Evolutionary conservation across 2,888 invertebrate genomes (phyloP), one percentile per base, ranked within the genome.

Genomic region (Ypsolopha sequella): DNA sequence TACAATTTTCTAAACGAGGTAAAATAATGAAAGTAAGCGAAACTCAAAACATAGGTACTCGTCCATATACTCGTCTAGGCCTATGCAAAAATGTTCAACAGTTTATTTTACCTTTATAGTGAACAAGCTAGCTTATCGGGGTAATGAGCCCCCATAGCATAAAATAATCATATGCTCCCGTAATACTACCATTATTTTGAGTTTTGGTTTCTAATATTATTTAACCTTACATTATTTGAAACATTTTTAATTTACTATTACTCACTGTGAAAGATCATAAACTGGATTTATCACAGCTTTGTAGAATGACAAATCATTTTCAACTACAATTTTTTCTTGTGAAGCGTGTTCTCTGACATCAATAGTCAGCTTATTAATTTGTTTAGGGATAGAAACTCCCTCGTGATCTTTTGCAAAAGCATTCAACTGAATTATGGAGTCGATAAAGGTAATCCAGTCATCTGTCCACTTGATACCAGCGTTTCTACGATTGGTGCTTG

Each of bases 361-460:
- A 10, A 53, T 50, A 11, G 24, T 41, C 34, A 53, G 36, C 6
- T 13, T 50, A 13, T 53, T 35, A 2, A 53, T 53, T 36, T 14
- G n/a, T 7, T 41, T 46, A 0, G 47, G 45, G 2, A 51, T 50
- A 2, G 63, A 61, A 1, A 66, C 7, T 7, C 65, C 66, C 7
- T 64, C 60, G 35, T 60, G 54, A 4, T 66, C 54, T 44, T 54
- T 58, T 1, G 59, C 55, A 8, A 69, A 59, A 7, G 54, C 54
- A 13, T 60, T 65, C 2, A 66, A 56, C 53, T 70, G 70, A 3
- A 70, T 54, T 0, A 70, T 51, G 6, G 63, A 59, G 44, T 70
- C 70, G 0, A 70, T 48, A 38, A 64, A 64, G 6, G 60, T 58
- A 0, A 66, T 58, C 69, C 69, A 70, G 34, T 65, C 62, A 4